Evolutionary conservation across 2,797 vertebrate species (phyloP).

Genomic region (Mus spretus): DNA sequence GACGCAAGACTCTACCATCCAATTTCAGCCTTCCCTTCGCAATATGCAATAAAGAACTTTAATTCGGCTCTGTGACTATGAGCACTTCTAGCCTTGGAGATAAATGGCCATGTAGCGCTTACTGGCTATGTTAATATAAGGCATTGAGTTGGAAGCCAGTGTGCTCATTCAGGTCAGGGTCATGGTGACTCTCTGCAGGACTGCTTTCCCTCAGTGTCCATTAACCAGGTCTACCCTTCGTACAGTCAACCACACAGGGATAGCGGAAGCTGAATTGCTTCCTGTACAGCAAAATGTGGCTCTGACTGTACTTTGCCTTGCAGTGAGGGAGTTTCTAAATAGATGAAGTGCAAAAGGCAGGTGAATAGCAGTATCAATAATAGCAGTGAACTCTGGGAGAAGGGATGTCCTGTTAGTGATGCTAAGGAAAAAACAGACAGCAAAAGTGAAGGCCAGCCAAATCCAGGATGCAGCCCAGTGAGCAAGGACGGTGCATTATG

Average conservation of each 20-base stretch:
- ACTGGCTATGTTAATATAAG: rapidly evolving
- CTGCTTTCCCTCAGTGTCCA: rapidly evolving
- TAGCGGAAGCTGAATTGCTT: rapidly evolving
- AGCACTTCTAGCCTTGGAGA: neutral
- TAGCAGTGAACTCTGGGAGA: neutral
- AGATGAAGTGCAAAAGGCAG: neutral
- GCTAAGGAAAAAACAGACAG: neutral
- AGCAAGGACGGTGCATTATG: neutral
- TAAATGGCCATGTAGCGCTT: neutral
- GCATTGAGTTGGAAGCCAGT: rapidly evolving
- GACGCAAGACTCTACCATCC: neutral
- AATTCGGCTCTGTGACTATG: neutral
- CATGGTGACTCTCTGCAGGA: rapidly evolving
- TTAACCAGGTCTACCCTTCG: neutral
- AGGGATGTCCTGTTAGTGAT: neutral
- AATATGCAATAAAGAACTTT: neutral
- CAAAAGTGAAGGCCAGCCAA: conserved; percentile 48
- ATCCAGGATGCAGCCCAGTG: neutral
- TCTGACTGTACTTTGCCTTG: too few relatives aligned
- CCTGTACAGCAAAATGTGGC: neutral
- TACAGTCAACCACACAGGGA: rapidly evolving
- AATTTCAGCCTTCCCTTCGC: neutral
- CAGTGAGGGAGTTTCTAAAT: neutral
- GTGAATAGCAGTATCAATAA: neutral
- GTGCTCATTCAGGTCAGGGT: rapidly evolving